These are phyloP conservation scores for Nesogale talazaci DNA, from an alignment of 2,113 vertebrate genomes.

Conservation along the genomic window DNA sequence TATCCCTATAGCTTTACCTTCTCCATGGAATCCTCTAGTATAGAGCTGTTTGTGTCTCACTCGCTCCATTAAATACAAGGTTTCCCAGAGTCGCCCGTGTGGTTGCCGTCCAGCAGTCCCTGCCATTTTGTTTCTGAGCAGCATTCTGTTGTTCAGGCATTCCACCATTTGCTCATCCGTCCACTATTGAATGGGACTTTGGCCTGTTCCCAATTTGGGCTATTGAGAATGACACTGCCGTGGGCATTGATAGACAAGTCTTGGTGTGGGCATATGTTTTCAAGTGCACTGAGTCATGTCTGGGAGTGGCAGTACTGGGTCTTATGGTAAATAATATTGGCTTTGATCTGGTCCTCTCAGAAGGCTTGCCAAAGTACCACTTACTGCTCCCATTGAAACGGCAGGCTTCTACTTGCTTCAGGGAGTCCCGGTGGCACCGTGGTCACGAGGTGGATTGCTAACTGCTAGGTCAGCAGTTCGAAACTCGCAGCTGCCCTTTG, in stretches of 20 bases:
- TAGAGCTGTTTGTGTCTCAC: neutral
- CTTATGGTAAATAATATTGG: constrained; percentile 10
- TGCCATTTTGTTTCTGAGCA: neutral
- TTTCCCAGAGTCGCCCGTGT: neutral
- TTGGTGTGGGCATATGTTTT: neutral
- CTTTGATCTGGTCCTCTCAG: neutral
- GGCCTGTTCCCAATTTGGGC: neutral
- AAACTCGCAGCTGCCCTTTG: no score
- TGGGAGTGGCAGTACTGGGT: neutral
- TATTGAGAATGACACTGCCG: neutral
- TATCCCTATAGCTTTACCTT: neutral
- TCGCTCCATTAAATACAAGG: neutral
- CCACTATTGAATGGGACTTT: neutral
- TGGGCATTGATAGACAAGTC: neutral
- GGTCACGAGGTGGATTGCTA: no score
- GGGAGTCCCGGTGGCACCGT: no score
- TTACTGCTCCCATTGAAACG: constrained; percentile 4
- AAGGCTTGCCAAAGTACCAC: neutral
- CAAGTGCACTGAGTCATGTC: neutral
- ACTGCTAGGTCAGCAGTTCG: no score
- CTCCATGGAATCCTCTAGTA: neutral
- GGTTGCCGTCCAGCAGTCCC: neutral
- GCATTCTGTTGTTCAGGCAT: no score
- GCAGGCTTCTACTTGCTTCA: neutral
- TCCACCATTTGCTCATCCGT: neutral